A percentile compares a stretch with the other conserved stretches of the same genome.
Evolutionary conservation across 2,113 vertebrate species (phyloP).

Genomic region (Lathamus discolor): DNA sequence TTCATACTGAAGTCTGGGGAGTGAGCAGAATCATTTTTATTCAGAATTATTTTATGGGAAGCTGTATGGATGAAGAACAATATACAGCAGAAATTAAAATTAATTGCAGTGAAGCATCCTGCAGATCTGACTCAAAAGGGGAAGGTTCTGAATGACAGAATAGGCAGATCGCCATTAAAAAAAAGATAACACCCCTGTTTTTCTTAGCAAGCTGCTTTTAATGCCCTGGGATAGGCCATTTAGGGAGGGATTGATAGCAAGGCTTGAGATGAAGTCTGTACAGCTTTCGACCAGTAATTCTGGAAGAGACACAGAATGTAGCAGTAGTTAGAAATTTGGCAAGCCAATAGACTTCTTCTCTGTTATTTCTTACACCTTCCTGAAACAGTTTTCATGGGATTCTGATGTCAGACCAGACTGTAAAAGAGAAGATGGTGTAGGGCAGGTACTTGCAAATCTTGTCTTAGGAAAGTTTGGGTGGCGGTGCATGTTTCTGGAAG

Average conservation of each 20-base stretch:
- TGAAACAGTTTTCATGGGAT: not conserved
- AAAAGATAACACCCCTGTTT: not conserved
- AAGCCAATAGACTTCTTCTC: not conserved
- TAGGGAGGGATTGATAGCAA: not conserved
- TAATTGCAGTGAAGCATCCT: not conserved
- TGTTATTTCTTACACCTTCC: not conserved
- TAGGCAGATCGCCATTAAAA: not conserved
- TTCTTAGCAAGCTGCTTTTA: not conserved
- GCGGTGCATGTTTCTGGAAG: not conserved
- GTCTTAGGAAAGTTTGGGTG: not conserved
- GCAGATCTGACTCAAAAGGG: not conserved
- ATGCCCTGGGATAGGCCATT: not conserved
- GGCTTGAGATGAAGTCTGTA: not conserved
- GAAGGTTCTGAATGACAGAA: not conserved
- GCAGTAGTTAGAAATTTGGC: not conserved
- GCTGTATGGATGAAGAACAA: not conserved
- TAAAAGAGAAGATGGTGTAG: not conserved
- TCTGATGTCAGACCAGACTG: not conserved
- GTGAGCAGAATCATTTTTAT: not conserved
- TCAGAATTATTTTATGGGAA: not conserved
- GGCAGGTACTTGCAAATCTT: not conserved
- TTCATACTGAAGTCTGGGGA: not conserved
- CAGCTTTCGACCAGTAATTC: not conserved
- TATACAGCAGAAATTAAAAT: not conserved
- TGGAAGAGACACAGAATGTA: not conserved